Base-by-base conservation (phyloP, 2,888 invertebrate species). In the Spilarctia lutea region DNA sequence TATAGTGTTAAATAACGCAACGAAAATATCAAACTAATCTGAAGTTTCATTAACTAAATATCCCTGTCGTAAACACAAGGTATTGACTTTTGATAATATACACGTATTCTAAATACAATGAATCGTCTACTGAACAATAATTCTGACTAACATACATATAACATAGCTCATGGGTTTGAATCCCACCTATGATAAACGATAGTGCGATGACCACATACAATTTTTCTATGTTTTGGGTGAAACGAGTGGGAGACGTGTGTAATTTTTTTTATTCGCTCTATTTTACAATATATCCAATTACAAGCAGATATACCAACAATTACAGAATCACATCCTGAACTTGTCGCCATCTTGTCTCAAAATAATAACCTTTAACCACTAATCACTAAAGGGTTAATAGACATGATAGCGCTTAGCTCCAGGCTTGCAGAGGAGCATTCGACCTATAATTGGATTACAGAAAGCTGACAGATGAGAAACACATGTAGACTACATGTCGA, bases 361-460 rank as follows among this genome's bases (percentile, higher is more conserved):
- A 63, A 30, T 63, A 30, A 63, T 63, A 63, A 63, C 63, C 30
- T 30, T 30, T 30, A 16, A 16, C 60, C 63, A 2, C 30, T 30
- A 16, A 16, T 27, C 63, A 2, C 30, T 63, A 30, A 63, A 63
- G 27, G 63, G 63, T 63, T 63, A 63, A 27, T 63, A 18, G 16
- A 63, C 18, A 63, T 30, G 63, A 60, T 18, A 68, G 69, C 35
- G 52, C 67, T 69, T 48, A 73, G 65, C n/a, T 30, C 13, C 20
- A 27, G 27, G 74, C 74, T 16, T 63, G 30, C 18, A 63, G 63
- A 63, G 63, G 2, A 30, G 27, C 60, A 69, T 35, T n/a, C 8
- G 42, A 83, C 81, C 81, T 81, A 81, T 78, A 63, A 63, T 30
- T 63, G 63, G 63, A 63, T 63, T 63, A 63, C 63, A 27, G 63